Base-by-base conservation (phyloP, 2,113 vertebrate species). In the Rafetus swinhoei region DNA sequence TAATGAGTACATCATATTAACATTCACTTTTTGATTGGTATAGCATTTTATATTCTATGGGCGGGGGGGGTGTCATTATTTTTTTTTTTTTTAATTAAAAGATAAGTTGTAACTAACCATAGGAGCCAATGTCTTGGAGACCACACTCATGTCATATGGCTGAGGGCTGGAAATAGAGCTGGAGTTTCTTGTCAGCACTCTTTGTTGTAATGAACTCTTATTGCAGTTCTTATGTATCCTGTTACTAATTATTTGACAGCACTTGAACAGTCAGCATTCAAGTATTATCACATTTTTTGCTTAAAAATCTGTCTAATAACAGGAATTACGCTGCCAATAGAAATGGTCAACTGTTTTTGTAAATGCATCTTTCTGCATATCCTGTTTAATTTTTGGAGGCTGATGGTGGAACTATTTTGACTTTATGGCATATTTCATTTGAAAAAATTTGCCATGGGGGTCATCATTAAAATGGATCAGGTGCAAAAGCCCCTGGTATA, bases 21-120 rank as follows among this genome's bases (percentile, higher is more conserved):
- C 11, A 69, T 81, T 7, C 1, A 1, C 0, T 25, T 50, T 7
- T 87, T 88, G 53, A 19, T 2, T 55, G 39, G n/a, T 11, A 16
- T 13, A 56, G 53, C 60, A 5, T 57, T 25, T 1, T 72, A 56
- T 35, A 35, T 35, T 72, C 18, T n/a, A 4, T 69, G n/a, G n/a
- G n/a, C n/a, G n/a, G n/a, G n/a, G n/a, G 3, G 18, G 65, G 4
- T 9, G 19, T 72, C 35, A 72, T 72, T 72, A 32, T 9, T 35
- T 80, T 5, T 32, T 76, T 88, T 65, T 81, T 0, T 32, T 5
- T 74, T n/a, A 84, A 56, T 69, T 19, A 22, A 74, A 77, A 50
- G 74, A 24, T n/a, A 35, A 72, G 32, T 72, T 35, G 32, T 72
- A 35, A 35, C n/a, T 35, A 35, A 35, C 18, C 32, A 9, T 35